Evolutionary conservation across 1,140 invertebrate species (phyloP).

Genomic region (Arctopsyche grandis): DNA sequence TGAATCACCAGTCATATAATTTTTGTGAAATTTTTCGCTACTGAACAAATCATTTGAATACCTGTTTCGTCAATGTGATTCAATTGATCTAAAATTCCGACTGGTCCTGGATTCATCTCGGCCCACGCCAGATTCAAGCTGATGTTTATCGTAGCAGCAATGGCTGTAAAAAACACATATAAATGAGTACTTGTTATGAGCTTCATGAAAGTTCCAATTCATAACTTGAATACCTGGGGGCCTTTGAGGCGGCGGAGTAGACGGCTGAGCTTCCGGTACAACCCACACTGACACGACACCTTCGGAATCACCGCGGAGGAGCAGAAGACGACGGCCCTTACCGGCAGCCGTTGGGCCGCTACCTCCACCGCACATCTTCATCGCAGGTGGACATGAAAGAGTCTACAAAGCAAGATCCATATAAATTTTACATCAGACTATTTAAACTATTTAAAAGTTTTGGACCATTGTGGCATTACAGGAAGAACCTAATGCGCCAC

Average conservation of each 20-base stretch:
- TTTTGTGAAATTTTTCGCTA: too few relatives aligned
- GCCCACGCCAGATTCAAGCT: slow-evolving; percentile 88
- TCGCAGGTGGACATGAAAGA: slow-evolving; percentile 90
- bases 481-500: too few relatives aligned
- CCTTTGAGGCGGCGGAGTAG: slow-evolving; percentile 52
- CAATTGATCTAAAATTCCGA: slow-evolving; percentile 91
- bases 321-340: slow-evolving; percentile 68
- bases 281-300: slow-evolving; percentile 89
- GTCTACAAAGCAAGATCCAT: slow-evolving; percentile 67
- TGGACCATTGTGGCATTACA: too few relatives aligned
- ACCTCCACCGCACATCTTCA: slow-evolving; percentile 71
- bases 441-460: too few relatives aligned
- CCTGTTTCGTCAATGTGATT: slow-evolving; percentile 73
- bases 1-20: too few relatives aligned
- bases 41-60: neutral
- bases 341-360: slow-evolving; percentile 72
- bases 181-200: slow-evolving; percentile 44
- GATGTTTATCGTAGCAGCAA: slow-evolving; percentile 79
- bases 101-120: slow-evolving; percentile 84
- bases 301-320: slow-evolving; percentile 90
- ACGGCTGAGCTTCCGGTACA: slow-evolving; percentile 78
- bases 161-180: slow-evolving; percentile 60
- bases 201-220: neutral
- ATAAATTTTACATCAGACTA: too few relatives aligned
- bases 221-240: slow-evolving; percentile 56